A percentile compares a stretch with the other conserved stretches of the same genome.
Conservation (phyloP, 2,888 invertebrate species). For the Ceratothoa steindachneri region DNA sequence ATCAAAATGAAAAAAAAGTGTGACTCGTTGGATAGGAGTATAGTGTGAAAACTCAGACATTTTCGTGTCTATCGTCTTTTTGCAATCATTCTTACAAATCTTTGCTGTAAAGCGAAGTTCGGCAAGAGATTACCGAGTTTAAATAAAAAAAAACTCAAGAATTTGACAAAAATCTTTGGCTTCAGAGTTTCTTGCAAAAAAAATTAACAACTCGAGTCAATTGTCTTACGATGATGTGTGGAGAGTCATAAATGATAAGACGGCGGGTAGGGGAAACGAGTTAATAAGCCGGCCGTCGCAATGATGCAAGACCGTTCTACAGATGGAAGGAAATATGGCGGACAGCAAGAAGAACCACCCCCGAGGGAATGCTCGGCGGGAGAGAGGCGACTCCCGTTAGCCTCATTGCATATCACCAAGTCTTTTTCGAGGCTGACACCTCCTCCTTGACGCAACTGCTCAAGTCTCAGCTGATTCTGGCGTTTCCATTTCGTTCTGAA, state of each 20-base stretch:
- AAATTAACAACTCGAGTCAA: too few relatives aligned
- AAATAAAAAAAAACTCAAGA: too few relatives aligned
- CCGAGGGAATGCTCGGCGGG: conserved; percentile 24
- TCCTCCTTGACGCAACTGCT: conserved; percentile 79
- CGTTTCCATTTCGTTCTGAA: conserved; percentile 58
- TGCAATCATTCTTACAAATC: too few relatives aligned
- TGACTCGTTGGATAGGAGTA: too few relatives aligned
- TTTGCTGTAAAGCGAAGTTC: too few relatives aligned
- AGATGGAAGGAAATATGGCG: conserved; percentile 35
- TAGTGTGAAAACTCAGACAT: too few relatives aligned
- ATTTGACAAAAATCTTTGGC: too few relatives aligned
- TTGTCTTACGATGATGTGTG: too few relatives aligned
- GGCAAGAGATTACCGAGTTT: too few relatives aligned
- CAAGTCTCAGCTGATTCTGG: conserved; percentile 73
- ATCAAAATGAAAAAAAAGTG: too few relatives aligned
- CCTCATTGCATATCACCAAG: conserved; percentile 14
- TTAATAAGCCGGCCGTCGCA: conserved; percentile 43
- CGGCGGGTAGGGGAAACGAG: conserved; percentile 32
- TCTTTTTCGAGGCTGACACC: conserved; percentile 56
- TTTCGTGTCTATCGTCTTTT: too few relatives aligned
- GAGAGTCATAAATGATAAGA: conserved; percentile 43
- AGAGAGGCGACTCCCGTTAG: conserved; percentile 8
- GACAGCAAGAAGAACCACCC: conserved; percentile 24
- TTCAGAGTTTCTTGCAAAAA: too few relatives aligned
- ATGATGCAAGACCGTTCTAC: conserved; percentile 46